A percentile compares a stretch with the other conserved stretches of the same genome.
Evolutionary conservation across 2,888 invertebrate species (phyloP).

Genomic region (Odontothrips loti): DNA sequence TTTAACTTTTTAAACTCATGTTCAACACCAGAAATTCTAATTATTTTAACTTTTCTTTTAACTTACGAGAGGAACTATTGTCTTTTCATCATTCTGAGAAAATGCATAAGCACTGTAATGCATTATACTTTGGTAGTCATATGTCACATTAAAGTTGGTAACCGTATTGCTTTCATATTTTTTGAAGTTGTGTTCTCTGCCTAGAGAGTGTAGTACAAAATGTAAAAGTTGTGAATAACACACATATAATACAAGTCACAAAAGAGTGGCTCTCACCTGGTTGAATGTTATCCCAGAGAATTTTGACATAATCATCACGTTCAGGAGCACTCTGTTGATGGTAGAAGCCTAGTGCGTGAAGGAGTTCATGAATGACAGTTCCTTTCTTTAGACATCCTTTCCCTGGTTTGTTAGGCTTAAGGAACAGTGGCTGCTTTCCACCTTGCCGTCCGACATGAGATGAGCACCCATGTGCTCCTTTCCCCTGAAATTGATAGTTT

Average conservation of each 20-base stretch:
- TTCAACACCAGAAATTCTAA: background rate
- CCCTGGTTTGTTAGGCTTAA: slow-evolving; percentile 49
- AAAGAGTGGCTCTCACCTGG: slow-evolving; percentile 47
- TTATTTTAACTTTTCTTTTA: background rate
- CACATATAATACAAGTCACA: background rate
- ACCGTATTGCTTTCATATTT: slow-evolving; percentile 62
- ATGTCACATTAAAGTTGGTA: slow-evolving; percentile 61
- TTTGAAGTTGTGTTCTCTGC: slow-evolving; percentile 58
- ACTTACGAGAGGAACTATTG: slow-evolving; percentile 58
- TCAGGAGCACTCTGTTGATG: slow-evolving; percentile 78
- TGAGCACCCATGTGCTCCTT: slow-evolving; percentile 46
- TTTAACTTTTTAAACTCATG: no score
- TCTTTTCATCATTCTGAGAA: slow-evolving; percentile 60
- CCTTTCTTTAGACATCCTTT: slow-evolving; percentile 58
- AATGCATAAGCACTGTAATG: slow-evolving; percentile 67
- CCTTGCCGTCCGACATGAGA: slow-evolving; percentile 51
- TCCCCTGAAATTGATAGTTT: background rate
- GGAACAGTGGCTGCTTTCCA: slow-evolving; percentile 48
- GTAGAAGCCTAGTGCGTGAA: slow-evolving; percentile 76
- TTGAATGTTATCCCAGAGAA: slow-evolving; percentile 67
- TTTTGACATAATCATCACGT: slow-evolving; percentile 69
- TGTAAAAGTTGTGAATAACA: slow-evolving; percentile 30
- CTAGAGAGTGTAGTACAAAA: slow-evolving; percentile 42
- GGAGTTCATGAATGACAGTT: slow-evolving; percentile 69
- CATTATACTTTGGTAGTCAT: slow-evolving; percentile 70